Evolutionary conservation across 2,888 invertebrate species (phyloP).

Genomic region (Pseudanteris insignis): DNA sequence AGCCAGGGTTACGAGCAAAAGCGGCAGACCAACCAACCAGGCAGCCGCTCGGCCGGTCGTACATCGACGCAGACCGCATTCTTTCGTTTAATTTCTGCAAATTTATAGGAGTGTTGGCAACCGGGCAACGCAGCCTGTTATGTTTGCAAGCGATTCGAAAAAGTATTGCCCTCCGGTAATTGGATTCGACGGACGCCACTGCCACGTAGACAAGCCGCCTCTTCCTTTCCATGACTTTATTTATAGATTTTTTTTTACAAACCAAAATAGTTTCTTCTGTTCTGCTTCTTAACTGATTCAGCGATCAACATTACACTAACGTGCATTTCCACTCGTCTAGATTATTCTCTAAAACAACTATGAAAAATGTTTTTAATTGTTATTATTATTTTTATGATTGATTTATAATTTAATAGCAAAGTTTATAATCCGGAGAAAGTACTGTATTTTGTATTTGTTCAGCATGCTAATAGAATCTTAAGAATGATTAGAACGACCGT

Average conservation of each 20-base stretch:
- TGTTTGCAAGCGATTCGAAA: conserved; percentile 47
- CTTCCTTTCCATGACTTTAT: conserved; percentile 34
- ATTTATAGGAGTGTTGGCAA: conserved; percentile 63
- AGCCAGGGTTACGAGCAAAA: conserved; percentile 50
- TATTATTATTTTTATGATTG: too few relatives aligned
- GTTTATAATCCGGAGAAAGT: background rate
- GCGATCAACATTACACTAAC: conserved; percentile 22
- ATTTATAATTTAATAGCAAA: too few relatives aligned
- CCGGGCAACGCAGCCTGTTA: conserved; percentile 52
- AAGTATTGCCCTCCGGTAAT: conserved; percentile 56
- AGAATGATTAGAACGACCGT: conserved; percentile 11
- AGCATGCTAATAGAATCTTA: too few relatives aligned
- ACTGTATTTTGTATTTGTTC: too few relatives aligned
- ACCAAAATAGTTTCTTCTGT: conserved; percentile 11
- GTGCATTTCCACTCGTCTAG: conserved; percentile 13
- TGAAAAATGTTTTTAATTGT: too few relatives aligned
- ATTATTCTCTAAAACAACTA: too few relatives aligned
- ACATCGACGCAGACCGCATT: conserved; percentile 65
- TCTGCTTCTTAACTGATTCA: conserved; percentile 15
- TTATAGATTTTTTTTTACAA: conserved; percentile 44
- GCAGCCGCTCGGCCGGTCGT: conserved; percentile 58
- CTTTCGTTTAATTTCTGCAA: conserved; percentile 67
- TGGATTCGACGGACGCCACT: conserved; percentile 57
- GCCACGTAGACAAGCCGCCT: conserved; percentile 34
- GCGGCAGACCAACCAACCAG: conserved; percentile 48